phyloP scores from a whole-genome alignment of 2,888 invertebrate genomes.

The Galeopsomyia nigrocyanea region DNA sequence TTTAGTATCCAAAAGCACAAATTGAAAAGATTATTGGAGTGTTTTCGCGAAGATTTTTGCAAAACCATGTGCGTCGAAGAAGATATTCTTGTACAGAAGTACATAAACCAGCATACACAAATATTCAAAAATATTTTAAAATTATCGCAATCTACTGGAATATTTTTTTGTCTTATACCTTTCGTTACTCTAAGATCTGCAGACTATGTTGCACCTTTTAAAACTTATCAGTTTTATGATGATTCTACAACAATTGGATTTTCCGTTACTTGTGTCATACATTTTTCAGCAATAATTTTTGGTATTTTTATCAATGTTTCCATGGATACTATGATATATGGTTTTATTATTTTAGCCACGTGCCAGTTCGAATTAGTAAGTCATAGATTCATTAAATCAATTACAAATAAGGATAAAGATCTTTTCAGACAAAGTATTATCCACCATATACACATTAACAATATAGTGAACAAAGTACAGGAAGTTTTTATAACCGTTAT shows the following conservation, averaged over 20 bases:
- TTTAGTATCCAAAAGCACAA: slow-evolving; percentile 1
- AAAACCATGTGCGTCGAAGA: slow-evolving; percentile 30
- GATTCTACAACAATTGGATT: slow-evolving; percentile 9
- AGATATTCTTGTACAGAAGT: slow-evolving; percentile 21
- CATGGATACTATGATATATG: slow-evolving; percentile 41
- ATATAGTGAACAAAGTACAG: slow-evolving; percentile 10
- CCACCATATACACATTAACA: slow-evolving; percentile 28
- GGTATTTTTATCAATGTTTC: slow-evolving; percentile 36
- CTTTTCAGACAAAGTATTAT: slow-evolving; percentile 10
- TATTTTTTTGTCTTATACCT: slow-evolving; percentile 21
- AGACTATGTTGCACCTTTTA: slow-evolving; percentile 26
- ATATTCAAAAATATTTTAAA: slow-evolving; percentile 24
- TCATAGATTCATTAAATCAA: slow-evolving; percentile 16
- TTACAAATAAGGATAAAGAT: not conserved
- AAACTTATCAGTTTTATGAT: slow-evolving; percentile 42
- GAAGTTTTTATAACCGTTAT: slow-evolving; percentile 30
- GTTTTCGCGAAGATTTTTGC: slow-evolving; percentile 13
- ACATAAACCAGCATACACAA: not conserved
- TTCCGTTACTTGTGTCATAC: slow-evolving; percentile 20
- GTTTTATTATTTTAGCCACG: slow-evolving; percentile 35
- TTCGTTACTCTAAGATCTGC: slow-evolving; percentile 11
- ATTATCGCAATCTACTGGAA: slow-evolving; percentile 17
- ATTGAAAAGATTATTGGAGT: slow-evolving; percentile 7
- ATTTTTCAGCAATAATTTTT: slow-evolving; percentile 19
- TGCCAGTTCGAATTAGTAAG: slow-evolving; percentile 35